Evolutionary conservation across 2,888 invertebrate genomes (phyloP).

Genomic region (Pollenia labialis): DNA sequence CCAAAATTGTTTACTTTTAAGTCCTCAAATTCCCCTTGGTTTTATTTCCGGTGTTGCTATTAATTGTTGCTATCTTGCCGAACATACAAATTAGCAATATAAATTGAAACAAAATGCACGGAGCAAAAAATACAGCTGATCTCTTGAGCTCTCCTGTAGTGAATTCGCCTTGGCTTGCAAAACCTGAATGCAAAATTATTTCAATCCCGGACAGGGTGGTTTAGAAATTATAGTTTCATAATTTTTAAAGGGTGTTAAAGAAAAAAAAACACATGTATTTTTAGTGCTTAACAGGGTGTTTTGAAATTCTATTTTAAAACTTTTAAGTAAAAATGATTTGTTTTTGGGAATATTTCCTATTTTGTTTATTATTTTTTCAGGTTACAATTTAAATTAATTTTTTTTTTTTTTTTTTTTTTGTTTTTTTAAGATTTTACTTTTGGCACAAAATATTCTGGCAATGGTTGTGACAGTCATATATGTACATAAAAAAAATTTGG

Average conservation of each 20-base stretch:
- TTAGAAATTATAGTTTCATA: slow-evolving; percentile 7
- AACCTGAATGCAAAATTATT: too few species aligned
- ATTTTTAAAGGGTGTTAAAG: slow-evolving; percentile 30
- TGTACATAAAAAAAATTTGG: too few species aligned
- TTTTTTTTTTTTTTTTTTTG: slow-evolving; percentile 26
- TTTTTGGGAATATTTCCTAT: background rate
- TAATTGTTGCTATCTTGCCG: too few species aligned
- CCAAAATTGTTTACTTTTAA: too few species aligned
- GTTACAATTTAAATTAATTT: slow-evolving; percentile 34
- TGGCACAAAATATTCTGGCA: slow-evolving; percentile 60
- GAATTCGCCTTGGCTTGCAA: too few species aligned
- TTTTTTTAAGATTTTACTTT: slow-evolving; percentile 37
- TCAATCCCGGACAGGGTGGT: background rate
- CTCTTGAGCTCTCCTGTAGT: too few species aligned
- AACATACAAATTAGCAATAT: too few species aligned
- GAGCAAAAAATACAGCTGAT: too few species aligned
- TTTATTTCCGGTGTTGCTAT: too few species aligned
- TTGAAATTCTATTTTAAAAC: background rate
- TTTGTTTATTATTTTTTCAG: slow-evolving; percentile 5
- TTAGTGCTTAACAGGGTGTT: slow-evolving; percentile 1
- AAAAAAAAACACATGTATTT: background rate
- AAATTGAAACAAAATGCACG: too few species aligned
- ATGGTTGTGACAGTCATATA: slow-evolving; percentile 52
- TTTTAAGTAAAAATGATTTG: slow-evolving; percentile 16
- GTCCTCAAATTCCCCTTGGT: too few species aligned